Conservation (phyloP, 2,888 invertebrate genomes). For the Dolomedes plantarius region DNA sequence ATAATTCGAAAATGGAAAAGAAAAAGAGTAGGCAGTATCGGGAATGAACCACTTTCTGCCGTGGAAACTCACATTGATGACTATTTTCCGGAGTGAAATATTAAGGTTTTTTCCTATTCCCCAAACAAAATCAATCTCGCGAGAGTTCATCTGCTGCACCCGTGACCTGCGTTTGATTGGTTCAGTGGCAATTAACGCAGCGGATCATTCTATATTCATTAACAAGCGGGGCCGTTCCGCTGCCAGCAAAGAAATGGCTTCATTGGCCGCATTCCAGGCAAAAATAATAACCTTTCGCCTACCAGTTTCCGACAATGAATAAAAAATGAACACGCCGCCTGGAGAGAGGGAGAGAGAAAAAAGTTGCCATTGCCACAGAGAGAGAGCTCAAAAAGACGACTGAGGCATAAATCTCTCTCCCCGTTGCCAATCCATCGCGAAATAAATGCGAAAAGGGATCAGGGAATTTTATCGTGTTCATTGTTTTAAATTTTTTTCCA, state of each 20-base stretch:
- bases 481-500: background rate
- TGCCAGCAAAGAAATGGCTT: background rate
- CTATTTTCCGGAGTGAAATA: no score
- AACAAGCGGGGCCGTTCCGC: background rate
- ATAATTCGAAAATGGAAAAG: no score
- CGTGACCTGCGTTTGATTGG: background rate
- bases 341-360: no score
- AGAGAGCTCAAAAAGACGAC: background rate
- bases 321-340: constrained; percentile 3
- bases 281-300: background rate
- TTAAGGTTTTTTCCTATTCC: no score
- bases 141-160: no score
- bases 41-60: no score
- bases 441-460: background rate
- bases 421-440: background rate
- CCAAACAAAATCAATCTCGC: no score
- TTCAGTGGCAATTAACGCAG: background rate
- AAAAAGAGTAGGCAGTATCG: no score
- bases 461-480: background rate
- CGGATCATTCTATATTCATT: background rate
- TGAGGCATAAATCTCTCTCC: background rate
- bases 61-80: no score
- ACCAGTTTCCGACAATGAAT: background rate
- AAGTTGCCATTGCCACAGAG: background rate
- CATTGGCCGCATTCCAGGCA: background rate